A percentile compares a stretch with the other conserved stretches of the same genome.
Conservation (phyloP, 2,797 vertebrate species). For the Coluber constrictor region DNA sequence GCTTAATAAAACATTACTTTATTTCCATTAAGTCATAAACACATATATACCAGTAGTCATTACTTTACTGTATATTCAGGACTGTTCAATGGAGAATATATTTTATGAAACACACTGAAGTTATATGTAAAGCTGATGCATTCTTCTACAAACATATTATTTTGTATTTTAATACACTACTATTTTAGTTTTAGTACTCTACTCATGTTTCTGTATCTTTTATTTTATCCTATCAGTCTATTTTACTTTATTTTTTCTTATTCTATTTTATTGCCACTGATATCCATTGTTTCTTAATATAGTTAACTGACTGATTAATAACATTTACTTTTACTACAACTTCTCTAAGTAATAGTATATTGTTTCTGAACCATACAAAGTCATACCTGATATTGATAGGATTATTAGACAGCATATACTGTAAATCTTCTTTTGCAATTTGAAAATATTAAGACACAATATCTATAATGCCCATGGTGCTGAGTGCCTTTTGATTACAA, state of each 20-base stretch:
- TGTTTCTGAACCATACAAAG: background rate
- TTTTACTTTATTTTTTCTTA: background rate
- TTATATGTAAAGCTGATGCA: background rate
- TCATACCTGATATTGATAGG: background rate
- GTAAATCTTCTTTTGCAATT: background rate
- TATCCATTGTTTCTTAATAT: background rate
- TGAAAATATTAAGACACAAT: background rate
- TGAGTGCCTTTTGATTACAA: background rate
- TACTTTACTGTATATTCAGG: background rate
- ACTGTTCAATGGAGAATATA: background rate
- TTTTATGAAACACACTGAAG: background rate
- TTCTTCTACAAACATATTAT: background rate
- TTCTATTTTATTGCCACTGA: background rate
- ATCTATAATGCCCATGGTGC: background rate
- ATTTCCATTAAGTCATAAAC: background rate
- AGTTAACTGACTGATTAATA: background rate
- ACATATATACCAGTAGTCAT: background rate
- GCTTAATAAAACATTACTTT: background rate
- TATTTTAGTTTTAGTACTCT: background rate
- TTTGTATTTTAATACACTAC: background rate
- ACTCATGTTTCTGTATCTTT: background rate
- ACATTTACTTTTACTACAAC: background rate
- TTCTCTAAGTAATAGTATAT: background rate
- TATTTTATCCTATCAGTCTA: background rate
- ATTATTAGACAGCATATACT: background rate